Conservation (phyloP, 2,797 vertebrate genomes). For the Liparis tanakae region DNA sequence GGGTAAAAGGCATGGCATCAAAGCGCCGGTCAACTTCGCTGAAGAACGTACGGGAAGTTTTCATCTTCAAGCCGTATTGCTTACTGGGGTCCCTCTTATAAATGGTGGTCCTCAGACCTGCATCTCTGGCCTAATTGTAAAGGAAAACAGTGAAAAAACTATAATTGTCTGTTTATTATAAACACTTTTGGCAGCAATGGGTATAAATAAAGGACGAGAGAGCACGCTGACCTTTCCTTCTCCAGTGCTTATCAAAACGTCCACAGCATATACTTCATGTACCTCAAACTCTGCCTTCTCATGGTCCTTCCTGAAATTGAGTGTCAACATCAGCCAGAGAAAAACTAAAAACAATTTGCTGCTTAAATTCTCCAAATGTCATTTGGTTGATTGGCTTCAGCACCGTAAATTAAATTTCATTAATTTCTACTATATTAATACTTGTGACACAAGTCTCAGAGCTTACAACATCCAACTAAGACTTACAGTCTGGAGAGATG, state of each 20-base stretch:
- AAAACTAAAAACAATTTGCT: constrained; percentile 1
- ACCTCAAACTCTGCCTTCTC: constrained; percentile 98
- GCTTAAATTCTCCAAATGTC: not conserved
- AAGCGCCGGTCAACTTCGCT: constrained; percentile 97
- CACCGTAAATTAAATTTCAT: not conserved
- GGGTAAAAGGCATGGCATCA: constrained; percentile 96
- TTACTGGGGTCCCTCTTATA: constrained; percentile 97
- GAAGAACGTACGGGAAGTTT: constrained; percentile 97
- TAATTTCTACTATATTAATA: not conserved
- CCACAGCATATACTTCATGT: constrained; percentile 98
- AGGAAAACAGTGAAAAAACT: not conserved
- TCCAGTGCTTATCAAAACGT: constrained; percentile 95
- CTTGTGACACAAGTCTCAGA: not conserved
- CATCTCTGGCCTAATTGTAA: constrained; percentile 88
- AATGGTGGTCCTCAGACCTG: constrained; percentile 95
- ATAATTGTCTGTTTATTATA: not conserved
- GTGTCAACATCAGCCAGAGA: not conserved
- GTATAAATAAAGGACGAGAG: not conserved
- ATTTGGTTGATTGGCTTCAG: not conserved
- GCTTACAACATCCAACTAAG: not conserved
- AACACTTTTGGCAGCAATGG: not conserved
- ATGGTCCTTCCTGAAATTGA: constrained; percentile 91
- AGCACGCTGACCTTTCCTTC: constrained; percentile 91
- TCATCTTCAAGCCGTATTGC: constrained; percentile 98
- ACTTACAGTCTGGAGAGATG: not conserved